Percentiles rank a stretch among this genome's conserved stretches.
Evolutionary conservation across 2,113 vertebrate species (phyloP).

Genomic region (Merops nubicus): DNA sequence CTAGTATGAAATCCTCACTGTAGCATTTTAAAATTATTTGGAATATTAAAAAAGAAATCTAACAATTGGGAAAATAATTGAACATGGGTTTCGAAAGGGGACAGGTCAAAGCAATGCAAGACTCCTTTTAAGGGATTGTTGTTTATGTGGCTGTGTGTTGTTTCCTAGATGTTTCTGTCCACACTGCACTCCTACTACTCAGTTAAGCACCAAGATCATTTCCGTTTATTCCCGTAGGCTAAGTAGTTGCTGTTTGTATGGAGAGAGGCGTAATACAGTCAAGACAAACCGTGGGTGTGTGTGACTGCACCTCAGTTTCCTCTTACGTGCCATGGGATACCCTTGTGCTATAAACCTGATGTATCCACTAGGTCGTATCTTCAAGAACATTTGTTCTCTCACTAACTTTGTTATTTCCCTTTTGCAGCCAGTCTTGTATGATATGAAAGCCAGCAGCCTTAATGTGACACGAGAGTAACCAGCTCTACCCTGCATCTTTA

Average conservation of each 20-base stretch:
- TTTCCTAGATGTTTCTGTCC: not conserved
- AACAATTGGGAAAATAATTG: not conserved
- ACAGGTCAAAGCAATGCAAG: not conserved
- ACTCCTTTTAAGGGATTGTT: not conserved
- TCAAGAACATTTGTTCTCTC: not conserved
- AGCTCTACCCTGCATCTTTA: not conserved
- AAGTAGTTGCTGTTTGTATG: not conserved
- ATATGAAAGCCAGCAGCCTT: not conserved
- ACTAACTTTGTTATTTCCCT: not conserved
- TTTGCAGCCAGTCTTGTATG: not conserved
- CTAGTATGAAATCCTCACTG: not conserved
- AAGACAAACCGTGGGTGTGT: not conserved
- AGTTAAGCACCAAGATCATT: not conserved
- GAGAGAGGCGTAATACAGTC: not conserved
- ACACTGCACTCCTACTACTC: not conserved
- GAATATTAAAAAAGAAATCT: not conserved
- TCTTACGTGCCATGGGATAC: not conserved
- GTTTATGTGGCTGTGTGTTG: not conserved
- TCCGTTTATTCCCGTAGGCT: not conserved
- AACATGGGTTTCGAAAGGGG: not conserved
- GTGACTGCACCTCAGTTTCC: not conserved
- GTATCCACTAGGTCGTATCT: not conserved
- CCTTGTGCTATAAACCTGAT: not conserved
- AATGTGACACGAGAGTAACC: not conserved
- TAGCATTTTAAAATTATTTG: conserved; percentile 16